A percentile compares a stretch with the other conserved stretches of the same genome.
phyloP scores from a whole-genome alignment of 2,888 invertebrate genomes.

The Trachelus troglodyta region DNA sequence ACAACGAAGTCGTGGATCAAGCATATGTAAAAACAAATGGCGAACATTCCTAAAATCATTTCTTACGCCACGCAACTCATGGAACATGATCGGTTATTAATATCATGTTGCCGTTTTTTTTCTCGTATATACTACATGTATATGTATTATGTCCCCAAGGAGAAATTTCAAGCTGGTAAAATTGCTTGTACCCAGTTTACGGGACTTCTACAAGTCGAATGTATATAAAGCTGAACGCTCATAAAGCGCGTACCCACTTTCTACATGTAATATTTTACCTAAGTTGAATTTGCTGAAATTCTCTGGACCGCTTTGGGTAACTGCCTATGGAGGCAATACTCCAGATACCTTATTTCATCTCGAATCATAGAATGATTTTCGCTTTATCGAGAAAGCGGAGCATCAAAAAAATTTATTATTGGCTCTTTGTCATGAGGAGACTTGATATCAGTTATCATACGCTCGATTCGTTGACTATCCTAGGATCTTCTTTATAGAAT shows the following conservation, averaged over 20 bases:
- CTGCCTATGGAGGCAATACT: background rate
- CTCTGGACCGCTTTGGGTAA: background rate
- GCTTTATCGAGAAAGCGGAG: background rate
- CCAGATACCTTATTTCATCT: background rate
- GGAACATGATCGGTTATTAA: background rate
- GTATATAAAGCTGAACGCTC: background rate
- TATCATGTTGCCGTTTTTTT: background rate
- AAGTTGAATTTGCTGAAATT: background rate
- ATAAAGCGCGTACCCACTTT: background rate
- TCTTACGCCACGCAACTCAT: background rate
- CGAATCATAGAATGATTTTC: background rate
- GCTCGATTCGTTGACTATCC: background rate
- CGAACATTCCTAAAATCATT: background rate
- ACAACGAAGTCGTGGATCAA: background rate
- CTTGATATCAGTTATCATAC: background rate
- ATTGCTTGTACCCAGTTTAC: conserved; percentile 15
- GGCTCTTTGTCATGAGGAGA: background rate
- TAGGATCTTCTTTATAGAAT: background rate
- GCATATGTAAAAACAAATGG: background rate
- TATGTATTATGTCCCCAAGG: background rate
- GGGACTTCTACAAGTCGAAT: background rate
- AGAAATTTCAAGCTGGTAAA: conserved; percentile 30
- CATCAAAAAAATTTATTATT: background rate
- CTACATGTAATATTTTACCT: background rate
- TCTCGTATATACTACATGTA: background rate